Base-by-base conservation (phyloP, 2,888 invertebrate species). In the Deilephila elpenor region DNA sequence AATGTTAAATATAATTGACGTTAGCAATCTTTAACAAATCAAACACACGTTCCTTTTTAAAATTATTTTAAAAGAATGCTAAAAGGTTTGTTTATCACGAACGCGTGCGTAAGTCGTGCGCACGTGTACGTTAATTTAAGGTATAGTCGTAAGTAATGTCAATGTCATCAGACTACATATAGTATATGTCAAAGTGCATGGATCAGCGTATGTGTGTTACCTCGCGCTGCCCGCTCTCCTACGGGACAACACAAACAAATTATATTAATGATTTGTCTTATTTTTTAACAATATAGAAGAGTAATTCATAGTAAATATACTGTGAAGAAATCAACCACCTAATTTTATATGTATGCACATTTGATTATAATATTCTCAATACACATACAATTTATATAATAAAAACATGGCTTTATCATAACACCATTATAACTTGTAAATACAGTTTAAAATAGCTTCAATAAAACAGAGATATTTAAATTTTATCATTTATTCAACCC, bases 211-310 rank as follows among this genome's bases (percentile, higher is more conserved):
- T 89, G 86, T 90, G 67, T 89, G 91, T 96, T 96, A 96, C 96
- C 96, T 96, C 96, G 90, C 96, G 96, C 94, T 96, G 96, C 92
- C 96, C 96, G 96, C 96, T 96, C 93, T 96, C 96, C 96, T 96
- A 96, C 95, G 88, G 91, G 92, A 93, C 90, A 95, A 95, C 91
- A 94, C 91, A 95, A 93, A 95, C 87, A 90, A 80, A 82, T 79
- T 72, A 61, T 70, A 70, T 72, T 74, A 72, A 74, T 72, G n/a
- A 61, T 37, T 72, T 25, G 64, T 29, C n/a, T 44, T 34, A 56
- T 56, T 6, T n/a, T n/a, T 53, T 56, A 6, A 56, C 56, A n/a
- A 56, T n/a, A 56, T 67, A 20, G 44, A 44, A 20, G 20, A 7
- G 25, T 44, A 67, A 67, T 44, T 7, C 1, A 19, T 32, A 32